Evolutionary conservation across 92 coral and sea anemone genomes (phyloP), one percentile per base, ranked within the genome.

Genomic region (Palythoa caribaeorum): DNA sequence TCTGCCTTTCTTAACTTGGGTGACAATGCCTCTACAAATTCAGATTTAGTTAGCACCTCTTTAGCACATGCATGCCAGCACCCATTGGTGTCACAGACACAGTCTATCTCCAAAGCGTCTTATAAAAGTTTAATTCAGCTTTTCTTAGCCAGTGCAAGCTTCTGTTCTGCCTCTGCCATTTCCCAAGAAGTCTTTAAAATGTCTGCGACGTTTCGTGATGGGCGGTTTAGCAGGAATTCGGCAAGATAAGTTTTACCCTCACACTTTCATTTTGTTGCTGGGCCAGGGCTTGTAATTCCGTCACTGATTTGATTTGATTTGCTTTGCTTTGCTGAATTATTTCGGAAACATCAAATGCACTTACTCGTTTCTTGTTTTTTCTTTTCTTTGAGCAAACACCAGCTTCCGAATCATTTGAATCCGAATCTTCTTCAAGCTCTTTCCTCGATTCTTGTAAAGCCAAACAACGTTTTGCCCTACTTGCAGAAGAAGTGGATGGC

Each of bases 231-330:
- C n/a, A 90, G 4, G 51, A 90, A 81, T 83, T 87, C 88, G 2
- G 79, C 90, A 16, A 90, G 62, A 39, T 90, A 85, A 15, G 79
- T 79, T 73, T 90, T 90, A 4, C 90, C 90, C 12, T 87, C 88
- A 12, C 60, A 28, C 65, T n/a, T n/a, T n/a, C n/a, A n/a, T 86
- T 90, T 84, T 90, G 93, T 66, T 90, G 72, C 16, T 66, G 44
- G 8, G 87, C 93, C 13, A 87, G 70, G 5, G 88, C 85, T 47
- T 59, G 90, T 2, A 87, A 76, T 55, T 71, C 87, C 19, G 79
- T 73, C 0, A 35, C 20, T 5, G 83, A 55, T 62, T 87, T 81
- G 1, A 80, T 63, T 36, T 60, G 7, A 6, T 57, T 76, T 40
- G 5, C 73, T 90, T 13, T 62, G 79, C 60, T n/a, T 28, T 28